Evolutionary conservation across 2,888 invertebrate species (phyloP).

Genomic region (Coenonympha arcania): DNA sequence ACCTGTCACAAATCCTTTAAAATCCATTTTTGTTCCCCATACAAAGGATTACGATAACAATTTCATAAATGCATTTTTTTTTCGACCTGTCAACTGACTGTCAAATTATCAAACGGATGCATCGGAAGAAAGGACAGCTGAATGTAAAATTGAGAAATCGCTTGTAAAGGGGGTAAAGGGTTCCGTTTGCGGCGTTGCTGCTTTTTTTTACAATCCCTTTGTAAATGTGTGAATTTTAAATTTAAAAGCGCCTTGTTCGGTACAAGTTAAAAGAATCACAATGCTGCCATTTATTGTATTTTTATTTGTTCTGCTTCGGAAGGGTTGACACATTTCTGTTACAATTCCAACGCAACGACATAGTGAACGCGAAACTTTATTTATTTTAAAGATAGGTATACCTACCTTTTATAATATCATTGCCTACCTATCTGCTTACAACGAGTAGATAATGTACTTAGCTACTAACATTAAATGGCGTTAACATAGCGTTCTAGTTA

Average conservation of each 20-base stretch:
- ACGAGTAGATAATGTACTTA: too few species aligned
- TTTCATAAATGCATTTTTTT: constrained; percentile 39
- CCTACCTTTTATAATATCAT: too few species aligned
- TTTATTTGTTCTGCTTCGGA: constrained; percentile 30
- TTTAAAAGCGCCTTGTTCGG: constrained; percentile 37
- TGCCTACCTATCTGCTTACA: too few species aligned
- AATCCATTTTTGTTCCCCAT: constrained; percentile 41
- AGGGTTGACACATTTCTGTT: constrained; percentile 36
- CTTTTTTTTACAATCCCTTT: constrained; percentile 58
- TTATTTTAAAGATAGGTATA: neutral
- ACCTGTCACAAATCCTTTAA: constrained; percentile 52
- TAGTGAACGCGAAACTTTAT: constrained; percentile 2
- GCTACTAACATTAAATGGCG: too few species aligned
- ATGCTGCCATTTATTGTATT: constrained; percentile 37
- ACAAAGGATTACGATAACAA: constrained; percentile 50
- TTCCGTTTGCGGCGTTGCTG: constrained; percentile 49
- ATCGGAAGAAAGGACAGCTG: constrained; percentile 49
- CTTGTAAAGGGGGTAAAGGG: constrained; percentile 40
- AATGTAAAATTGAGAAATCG: constrained; percentile 54
- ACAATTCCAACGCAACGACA: constrained; percentile 10
- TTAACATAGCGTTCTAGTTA: too few species aligned
- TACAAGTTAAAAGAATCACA: constrained; percentile 31
- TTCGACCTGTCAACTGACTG: constrained; percentile 56
- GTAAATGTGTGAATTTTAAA: constrained; percentile 41
- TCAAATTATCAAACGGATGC: constrained; percentile 63